Conservation (phyloP, 2,888 invertebrate genomes). For the Drosophila antonietae region DNA sequence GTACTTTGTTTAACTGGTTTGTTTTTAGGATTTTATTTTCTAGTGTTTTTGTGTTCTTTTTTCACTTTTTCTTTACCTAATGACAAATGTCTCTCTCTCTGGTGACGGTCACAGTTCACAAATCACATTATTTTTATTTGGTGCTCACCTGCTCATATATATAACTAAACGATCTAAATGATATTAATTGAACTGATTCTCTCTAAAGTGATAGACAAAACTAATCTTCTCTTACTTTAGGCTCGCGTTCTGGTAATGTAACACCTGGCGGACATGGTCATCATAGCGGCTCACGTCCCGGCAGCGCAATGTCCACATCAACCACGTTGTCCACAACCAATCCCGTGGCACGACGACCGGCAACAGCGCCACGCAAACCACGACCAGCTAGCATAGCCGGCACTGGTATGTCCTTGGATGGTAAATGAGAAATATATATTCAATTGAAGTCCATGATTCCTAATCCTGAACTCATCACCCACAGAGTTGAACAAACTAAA, state of each 20-base stretch:
- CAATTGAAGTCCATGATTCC: not conserved
- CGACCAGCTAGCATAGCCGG: slow-evolving; percentile 93
- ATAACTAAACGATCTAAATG: not conserved
- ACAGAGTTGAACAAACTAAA: slow-evolving; percentile 83
- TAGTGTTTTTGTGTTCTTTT: slow-evolving; percentile 29
- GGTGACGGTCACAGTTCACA: slow-evolving; percentile 66
- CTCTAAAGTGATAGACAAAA: not conserved
- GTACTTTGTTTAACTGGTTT: slow-evolving; percentile 38
- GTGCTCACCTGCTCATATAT: slow-evolving; percentile 47
- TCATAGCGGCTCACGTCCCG: slow-evolving; percentile 90
- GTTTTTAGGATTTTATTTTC: slow-evolving; percentile 18
- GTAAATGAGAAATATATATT: slow-evolving; percentile 46
- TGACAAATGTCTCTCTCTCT: slow-evolving; percentile 39
- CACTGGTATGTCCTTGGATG: slow-evolving; percentile 89
- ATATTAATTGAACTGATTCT: slow-evolving; percentile 10
- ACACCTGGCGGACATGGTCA: slow-evolving; percentile 88
- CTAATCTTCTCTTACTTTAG: slow-evolving; percentile 80
- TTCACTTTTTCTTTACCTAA: slow-evolving; percentile 22
- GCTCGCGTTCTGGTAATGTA: slow-evolving; percentile 90
- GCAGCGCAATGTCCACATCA: slow-evolving; percentile 93
- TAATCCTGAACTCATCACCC: not conserved
- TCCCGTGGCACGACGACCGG: slow-evolving; percentile 87
- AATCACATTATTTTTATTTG: slow-evolving; percentile 44
- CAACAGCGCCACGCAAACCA: slow-evolving; percentile 88
- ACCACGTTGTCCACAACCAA: slow-evolving; percentile 87